Evolutionary conservation across 2,113 vertebrate genomes (phyloP), one percentile per base, ranked within the genome.

Genomic region (Abramis brama): DNA sequence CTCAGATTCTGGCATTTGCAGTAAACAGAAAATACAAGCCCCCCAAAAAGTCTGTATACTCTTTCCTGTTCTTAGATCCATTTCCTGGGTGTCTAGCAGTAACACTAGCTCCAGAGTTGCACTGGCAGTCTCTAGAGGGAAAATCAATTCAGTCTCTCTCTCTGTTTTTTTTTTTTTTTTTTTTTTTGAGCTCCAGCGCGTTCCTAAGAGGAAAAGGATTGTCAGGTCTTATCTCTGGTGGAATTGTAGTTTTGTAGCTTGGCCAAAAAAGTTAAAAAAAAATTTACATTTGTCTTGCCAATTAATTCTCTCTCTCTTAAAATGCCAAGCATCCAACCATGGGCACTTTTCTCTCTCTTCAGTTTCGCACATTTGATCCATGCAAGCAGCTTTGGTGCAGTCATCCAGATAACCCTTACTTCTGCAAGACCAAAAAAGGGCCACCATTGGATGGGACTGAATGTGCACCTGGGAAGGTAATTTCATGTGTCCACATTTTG

Each of bases 371-470:
- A 0, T 98, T 99, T 62, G 98, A 99, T 91, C 98, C 98, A 0
- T 99, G 98, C 81, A 99, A 99, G 87, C 98, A 99, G 91, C 90
- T 99, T 71, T 99, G 98, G 98, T 99, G 98, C 87, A 99, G 98
- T 89, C 98, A 99, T 88, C 97, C 98, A 0, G 98, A 99, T 88
- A 99, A 99, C 90, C 98, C 97, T 0, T 99, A 98, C 88, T 99
- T 99, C 92, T 99, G 98, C 90, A 99, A 99, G 89, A 99, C 98
- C 27, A 99, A 99, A 93, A 99, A 99, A n/a, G 98, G 98, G 0
- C 98, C 98, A 0, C 98, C 98, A 0, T 96, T 99, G 0, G 98
- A 99, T 2, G 98, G 98, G 11, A 99, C 98, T 0, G 98, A 99
- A 79, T 99, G 98, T 84, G 96, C 96, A 23, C 92, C 96, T 25